A percentile compares a stretch with the other conserved stretches of the same genome.
Evolutionary conservation across 2,113 vertebrate species (phyloP).

Genomic region (Microtus pennsylvanicus): DNA sequence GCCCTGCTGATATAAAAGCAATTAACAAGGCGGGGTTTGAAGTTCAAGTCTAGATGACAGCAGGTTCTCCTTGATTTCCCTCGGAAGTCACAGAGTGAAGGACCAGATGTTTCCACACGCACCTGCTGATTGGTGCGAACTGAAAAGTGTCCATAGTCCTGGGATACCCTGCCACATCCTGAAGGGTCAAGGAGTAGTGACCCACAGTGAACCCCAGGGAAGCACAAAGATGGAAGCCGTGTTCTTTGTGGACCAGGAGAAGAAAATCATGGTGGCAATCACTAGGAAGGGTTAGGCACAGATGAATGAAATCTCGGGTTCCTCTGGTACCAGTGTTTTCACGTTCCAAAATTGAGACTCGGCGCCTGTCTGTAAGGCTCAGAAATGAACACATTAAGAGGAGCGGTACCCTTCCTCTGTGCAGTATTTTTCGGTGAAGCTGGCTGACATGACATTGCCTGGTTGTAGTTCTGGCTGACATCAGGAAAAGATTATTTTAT

Average conservation of each 20-base stretch:
- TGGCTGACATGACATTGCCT: background rate
- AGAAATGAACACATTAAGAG: background rate
- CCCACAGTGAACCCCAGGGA: background rate
- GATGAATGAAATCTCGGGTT: background rate
- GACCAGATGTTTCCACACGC: too few relatives aligned
- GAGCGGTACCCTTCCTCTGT: fast-evolving
- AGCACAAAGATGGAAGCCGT: background rate
- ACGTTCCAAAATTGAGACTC: background rate
- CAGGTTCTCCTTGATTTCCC: background rate
- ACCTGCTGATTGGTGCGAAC: too few relatives aligned
- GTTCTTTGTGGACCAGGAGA: background rate
- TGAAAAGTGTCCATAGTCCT: background rate
- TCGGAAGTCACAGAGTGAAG: background rate
- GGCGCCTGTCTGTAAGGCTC: background rate
- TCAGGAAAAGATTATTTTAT: conserved; percentile 53
- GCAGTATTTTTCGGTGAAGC: background rate
- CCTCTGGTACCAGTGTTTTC: fast-evolving
- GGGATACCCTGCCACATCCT: background rate
- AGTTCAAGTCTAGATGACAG: background rate
- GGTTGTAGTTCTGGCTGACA: conserved; percentile 1
- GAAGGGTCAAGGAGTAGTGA: background rate
- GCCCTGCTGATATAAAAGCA: background rate
- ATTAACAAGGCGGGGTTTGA: background rate
- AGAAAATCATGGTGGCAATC: fast-evolving
- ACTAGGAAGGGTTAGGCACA: fast-evolving